Evolutionary conservation across 1,140 invertebrate genomes (phyloP), one percentile per base, ranked within the genome.

Genomic region (Drosophila mojavensis): DNA sequence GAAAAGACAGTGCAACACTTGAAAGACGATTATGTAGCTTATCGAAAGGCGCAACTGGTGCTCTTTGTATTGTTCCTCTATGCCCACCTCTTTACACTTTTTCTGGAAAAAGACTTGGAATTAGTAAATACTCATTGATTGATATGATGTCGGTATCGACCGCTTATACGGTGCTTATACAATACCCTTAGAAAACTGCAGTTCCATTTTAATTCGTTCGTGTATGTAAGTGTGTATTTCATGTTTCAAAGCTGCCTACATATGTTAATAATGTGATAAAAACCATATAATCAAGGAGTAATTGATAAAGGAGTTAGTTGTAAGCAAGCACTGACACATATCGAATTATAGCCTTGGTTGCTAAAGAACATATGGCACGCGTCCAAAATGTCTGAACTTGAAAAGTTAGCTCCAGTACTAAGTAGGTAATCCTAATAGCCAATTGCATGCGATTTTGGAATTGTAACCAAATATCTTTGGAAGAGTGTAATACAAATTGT

Each of bases 31-130:
- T 1, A 88, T 15, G 11, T 76, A 64, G 4, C 62, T 72, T 24
- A 54, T 47, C 33, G 60, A 47, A 13, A 85, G 30, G 0, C 83
- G 83, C 5, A 36, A 58, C 15, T 73, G 71, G 45, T 86, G 83
- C 0, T 11, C 5, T 0, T 6, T 4, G 39, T 63, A 83, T 24
- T 83, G 63, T 1, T 82, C 33, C 26, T 76, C 75, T 33, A 86
- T 5, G 4, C 72, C 51, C 3, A 76, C n/a, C 11, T 76, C 58
- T 7, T 26, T 41, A 50, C 83, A 82, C 26, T 48, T 86, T 26
- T 28, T 6, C 82, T 86, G 20, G 20, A 24, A 24, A 0, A 7
- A 17, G 5, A 7, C 36, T 9, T 11, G 5, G 33, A 28, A 7
- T 45, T 9, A 10, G 5, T 15, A 13, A 3, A n/a, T 5, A 7